Evolutionary conservation across 2,888 invertebrate species (phyloP).

Genomic region (Brachypalpus laphriformis): DNA sequence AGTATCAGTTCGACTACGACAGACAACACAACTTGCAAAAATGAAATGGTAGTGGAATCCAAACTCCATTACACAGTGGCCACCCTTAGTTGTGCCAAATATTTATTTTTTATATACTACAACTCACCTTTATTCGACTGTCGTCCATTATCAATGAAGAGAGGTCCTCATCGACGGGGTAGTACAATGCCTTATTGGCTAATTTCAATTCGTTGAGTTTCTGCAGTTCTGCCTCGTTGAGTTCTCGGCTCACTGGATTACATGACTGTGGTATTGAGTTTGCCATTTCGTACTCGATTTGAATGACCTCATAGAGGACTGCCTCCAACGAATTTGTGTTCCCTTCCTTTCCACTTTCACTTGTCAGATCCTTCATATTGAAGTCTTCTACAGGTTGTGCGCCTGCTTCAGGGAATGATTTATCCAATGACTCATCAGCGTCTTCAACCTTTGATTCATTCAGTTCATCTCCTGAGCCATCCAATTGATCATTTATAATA

Average conservation of each 20-base stretch:
- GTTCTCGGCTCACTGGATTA: slow-evolving; percentile 81
- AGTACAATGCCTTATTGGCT: slow-evolving; percentile 92
- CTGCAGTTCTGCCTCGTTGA: slow-evolving; percentile 91
- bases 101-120: too few species aligned
- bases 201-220: slow-evolving; percentile 93
- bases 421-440: neutral
- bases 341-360: slow-evolving; percentile 70
- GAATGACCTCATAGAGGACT: slow-evolving; percentile 92
- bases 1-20: too few species aligned
- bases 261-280: slow-evolving; percentile 76
- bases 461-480: slow-evolving; percentile 69
- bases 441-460: neutral
- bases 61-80: too few species aligned
- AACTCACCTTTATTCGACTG: slow-evolving; percentile 85
- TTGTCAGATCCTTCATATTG: slow-evolving; percentile 77
- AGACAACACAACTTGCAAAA: too few species aligned
- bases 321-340: slow-evolving; percentile 88
- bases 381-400: slow-evolving; percentile 74
- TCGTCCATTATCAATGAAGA: slow-evolving; percentile 87
- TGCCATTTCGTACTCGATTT: slow-evolving; percentile 90
- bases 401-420: neutral
- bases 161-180: slow-evolving; percentile 93
- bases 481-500: slow-evolving; percentile 71
- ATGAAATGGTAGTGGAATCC: too few species aligned
- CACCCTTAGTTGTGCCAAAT: too few species aligned